Conservation (phyloP, 2,797 vertebrate species). For the Coreius guichenoti region DNA sequence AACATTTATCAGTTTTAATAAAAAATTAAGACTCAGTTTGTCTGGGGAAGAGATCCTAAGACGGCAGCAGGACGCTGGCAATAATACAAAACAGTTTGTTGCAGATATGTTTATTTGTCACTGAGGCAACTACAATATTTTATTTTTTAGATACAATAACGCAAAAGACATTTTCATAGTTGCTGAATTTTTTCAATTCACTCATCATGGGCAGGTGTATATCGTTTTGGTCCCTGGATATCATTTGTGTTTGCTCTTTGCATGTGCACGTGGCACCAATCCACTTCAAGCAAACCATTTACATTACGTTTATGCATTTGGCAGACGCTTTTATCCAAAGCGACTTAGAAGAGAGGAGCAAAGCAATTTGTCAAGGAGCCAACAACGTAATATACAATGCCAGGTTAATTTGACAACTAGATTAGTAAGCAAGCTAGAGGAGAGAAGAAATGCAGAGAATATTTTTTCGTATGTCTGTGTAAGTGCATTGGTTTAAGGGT, state of each 20-base stretch:
- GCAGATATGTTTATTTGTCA: too few species aligned
- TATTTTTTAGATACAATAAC: neutral
- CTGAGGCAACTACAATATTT: too few species aligned
- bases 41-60: conserved; percentile 38
- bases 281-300: neutral
- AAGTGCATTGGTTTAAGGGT: neutral
- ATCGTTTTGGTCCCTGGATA: neutral
- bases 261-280: neutral
- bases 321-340: neutral
- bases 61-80: conserved; percentile 29
- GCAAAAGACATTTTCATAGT: neutral
- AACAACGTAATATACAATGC: neutral
- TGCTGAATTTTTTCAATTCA: neutral
- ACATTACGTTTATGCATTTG: neutral
- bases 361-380: neutral
- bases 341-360: neutral
- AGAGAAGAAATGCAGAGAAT: neutral
- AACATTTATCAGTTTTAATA: conserved; percentile 28
- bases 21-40: conserved; percentile 27
- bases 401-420: neutral
- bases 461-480: neutral
- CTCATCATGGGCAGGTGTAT: neutral
- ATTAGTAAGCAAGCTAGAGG: neutral
- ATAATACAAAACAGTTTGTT: too few species aligned
- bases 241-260: neutral